Evolutionary conservation across 2,888 invertebrate genomes (phyloP), one percentile per base, ranked within the genome.

Genomic region (Pandemis heparana): DNA sequence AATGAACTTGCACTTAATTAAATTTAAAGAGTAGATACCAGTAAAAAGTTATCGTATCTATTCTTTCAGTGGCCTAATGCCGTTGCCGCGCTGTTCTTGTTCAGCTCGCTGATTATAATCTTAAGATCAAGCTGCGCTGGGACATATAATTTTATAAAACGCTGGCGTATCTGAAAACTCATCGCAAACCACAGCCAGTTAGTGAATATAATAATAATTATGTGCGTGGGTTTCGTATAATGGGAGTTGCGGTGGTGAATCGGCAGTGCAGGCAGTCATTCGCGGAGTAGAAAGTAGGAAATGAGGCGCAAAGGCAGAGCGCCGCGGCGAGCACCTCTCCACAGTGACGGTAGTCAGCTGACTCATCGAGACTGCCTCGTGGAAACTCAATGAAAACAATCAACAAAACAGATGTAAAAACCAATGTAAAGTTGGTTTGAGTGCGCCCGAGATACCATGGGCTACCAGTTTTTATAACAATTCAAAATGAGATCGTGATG

Each of bases 401-500:
- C 53, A 39, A 53, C 46, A 77, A 76, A 70, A 73, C 71, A 74
- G 43, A 76, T 74, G 64, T 75, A 75, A 75, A 71, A 75, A 70
- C 77, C 69, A 65, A 64, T 66, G 70, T 32, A 32, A 32, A 32
- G 23, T 32, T 32, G 23, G 23, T 16, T 53, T 9, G 53, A 53
- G 18, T 18, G 9, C 53, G 53, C 18, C 76, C 77, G 75, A 75
- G 75, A 65, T 64, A 72, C 75, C 75, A 75, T 70, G 74, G 75
- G 71, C 71, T 77, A 74, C 23, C 67, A 81, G 78, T 87, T 87
- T 86, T 87, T 85, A 85, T 83, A 81, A 82, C 81, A 82, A 82
- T 82, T 81, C 80, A 81, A 85, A 87, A 85, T 82, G 81, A 85
- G 83, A 90, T 89, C 89, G 87, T 89, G 89, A 88, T 88, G 89